Evolutionary conservation across 2,797 vertebrate species (phyloP).

Genomic region (Danio aesculapii): DNA sequence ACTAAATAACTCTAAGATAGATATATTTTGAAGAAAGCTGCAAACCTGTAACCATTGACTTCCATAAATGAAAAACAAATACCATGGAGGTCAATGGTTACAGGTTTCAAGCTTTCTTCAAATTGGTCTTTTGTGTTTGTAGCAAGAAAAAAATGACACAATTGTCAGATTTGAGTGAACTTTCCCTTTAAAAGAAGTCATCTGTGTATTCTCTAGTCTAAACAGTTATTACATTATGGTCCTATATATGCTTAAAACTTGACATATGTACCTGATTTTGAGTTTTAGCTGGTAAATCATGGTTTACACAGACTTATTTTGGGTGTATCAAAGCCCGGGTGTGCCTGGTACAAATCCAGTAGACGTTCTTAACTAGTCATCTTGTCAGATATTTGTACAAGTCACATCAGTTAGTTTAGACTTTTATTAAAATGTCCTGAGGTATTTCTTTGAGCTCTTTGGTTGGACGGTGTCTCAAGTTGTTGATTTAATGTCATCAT

Average conservation of each 20-base stretch:
- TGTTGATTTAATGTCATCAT: not conserved
- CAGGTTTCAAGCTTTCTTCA: too few relatives aligned
- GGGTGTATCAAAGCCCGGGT: slow-evolving; percentile 28
- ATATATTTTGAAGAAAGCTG: too few relatives aligned
- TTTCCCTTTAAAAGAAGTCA: not conserved
- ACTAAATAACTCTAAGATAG: too few relatives aligned
- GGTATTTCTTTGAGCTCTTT: not conserved
- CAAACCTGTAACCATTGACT: too few relatives aligned
- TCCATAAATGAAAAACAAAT: too few relatives aligned
- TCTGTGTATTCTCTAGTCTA: not conserved
- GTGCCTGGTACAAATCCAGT: slow-evolving; percentile 9
- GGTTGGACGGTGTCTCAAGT: not conserved
- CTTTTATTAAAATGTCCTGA: not conserved
- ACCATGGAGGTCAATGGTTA: too few relatives aligned
- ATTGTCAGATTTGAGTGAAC: too few relatives aligned
- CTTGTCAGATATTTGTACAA: not conserved
- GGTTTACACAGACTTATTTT: not conserved
- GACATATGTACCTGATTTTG: not conserved
- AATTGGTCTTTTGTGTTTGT: too few relatives aligned
- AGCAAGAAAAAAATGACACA: too few relatives aligned
- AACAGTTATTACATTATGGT: not conserved
- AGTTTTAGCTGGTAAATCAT: not conserved
- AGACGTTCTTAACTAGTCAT: slow-evolving; percentile 24
- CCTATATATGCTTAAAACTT: not conserved
- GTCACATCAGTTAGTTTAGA: slow-evolving; percentile 3